Base-by-base conservation (phyloP, 2,888 invertebrate genomes). In the Erynnis tages region DNA sequence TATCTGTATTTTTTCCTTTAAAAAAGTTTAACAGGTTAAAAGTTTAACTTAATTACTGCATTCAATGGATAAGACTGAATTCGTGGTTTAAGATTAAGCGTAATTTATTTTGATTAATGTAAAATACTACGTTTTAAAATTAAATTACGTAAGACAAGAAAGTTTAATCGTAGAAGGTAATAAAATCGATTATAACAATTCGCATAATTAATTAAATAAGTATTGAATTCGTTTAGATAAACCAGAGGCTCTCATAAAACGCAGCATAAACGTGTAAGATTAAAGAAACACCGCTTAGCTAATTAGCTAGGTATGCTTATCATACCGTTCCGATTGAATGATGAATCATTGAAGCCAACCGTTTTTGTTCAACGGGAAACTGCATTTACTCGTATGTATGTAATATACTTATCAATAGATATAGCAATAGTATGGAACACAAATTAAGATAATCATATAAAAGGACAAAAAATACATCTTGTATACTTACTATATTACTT, bases 261-360 rank as follows among this genome's bases (percentile, higher is more conserved):
- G 1, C 10, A 0, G 1, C 10, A 0, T 8, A 27, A 27, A 27
- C 27, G 8, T 10, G 27, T 10, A 10, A 4, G 21, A 11, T 19
- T 37, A 16, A 8, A 21, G n/a, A 37, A 37, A 37, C 10, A 19
- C 19, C 37, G 11, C 5, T 11, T 8, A 37, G 19, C 10, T 19
- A 6, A 21, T 6, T 6, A 21, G 21, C 4, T 21, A 6, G 11
- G 5, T 34, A 11, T 10, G 29, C 29, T 29, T 30, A 21, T 30
- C 29, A 21, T 47, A 21, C 38, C 37, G 38, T 47, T 47, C 47
- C 38, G 47, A 38, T 19, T 38, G 29, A 27, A 38, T 47, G 27
- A 47, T 29, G 10, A 47, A 47, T 38, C 13, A 34, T 19, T 23
- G n/a, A 10, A 37, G 7, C 14, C 23, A 23, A 8, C 6, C 21